Base-by-base conservation (phyloP, 2,113 vertebrate genomes). In the Lathamus discolor region DNA sequence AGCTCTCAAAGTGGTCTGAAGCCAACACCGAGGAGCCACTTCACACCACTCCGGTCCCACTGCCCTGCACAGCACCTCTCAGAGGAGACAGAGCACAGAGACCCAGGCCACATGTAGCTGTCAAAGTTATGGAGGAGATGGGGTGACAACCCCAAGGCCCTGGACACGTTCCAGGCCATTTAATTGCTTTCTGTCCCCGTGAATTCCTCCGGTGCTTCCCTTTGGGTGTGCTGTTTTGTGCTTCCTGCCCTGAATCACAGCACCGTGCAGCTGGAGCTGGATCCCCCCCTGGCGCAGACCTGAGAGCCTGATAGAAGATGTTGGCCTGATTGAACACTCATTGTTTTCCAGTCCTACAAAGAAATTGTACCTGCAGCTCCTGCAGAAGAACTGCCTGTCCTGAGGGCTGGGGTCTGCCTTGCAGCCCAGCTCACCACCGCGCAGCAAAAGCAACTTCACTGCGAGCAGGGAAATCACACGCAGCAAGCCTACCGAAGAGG, bases 41-140 rank as follows among this genome's bases (percentile, higher is more conserved):
- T 41, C 79, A 2, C 28, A 6, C n/a, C 2, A 7, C 51, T 35
- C 33, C 1, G 1, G 7, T 54, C 37, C 29, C 61, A 6, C n/a
- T 6, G 48, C 57, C 31, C 18, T 4, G 43, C 64, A 39, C 13
- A 2, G 6, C 3, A 14, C 24, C 23, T 5, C 52, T 51, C 41
- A 6, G 18, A 59, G 44, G 43, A 44, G 44, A 57, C n/a, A 6
- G 1, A 23, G 9, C 0, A 0, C 19, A 4, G 72, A 49, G 66
- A 52, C 20, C 49, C 49, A 13, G 29, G 51, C 43, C 43, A 22
- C 2, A 1, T 3, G 9, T 1, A 29, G 62, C 35, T 20, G 1
- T 55, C 35, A 11, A 7, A 33, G 52, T 14, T 72, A 25, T 31
- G 75, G 27, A 76, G 74, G 70, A 85, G 48, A 17, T 15, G 62